phyloP scores from a whole-genome alignment of 2,888 invertebrate genomes.

The Acanthosepion lycidas region DNA sequence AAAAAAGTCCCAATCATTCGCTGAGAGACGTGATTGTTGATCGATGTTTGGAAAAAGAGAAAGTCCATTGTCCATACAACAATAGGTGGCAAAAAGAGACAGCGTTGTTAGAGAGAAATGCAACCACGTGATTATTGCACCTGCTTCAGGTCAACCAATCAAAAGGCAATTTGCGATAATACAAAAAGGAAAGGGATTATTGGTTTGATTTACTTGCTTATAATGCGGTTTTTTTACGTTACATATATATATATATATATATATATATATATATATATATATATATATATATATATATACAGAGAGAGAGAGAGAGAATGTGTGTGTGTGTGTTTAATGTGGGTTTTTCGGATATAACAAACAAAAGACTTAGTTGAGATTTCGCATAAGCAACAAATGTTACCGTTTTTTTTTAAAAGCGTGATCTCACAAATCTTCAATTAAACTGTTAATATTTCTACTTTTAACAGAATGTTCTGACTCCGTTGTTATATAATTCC shows the following conservation, averaged over 20 bases:
- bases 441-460: not conserved
- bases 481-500: not conserved
- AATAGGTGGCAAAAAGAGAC: not conserved
- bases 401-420: not conserved
- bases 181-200: not conserved
- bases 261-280: too few species aligned
- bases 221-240: not conserved
- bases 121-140: not conserved
- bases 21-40: not conserved
- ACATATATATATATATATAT: too few species aligned
- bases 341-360: not conserved
- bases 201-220: not conserved
- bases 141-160: constrained; percentile 1
- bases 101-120: not conserved
- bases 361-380: not conserved
- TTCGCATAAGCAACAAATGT: not conserved
- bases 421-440: not conserved
- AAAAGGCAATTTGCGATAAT: not conserved
- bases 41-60: not conserved
- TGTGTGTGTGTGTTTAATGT: not conserved
- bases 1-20: too few species aligned
- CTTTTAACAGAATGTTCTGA: not conserved
- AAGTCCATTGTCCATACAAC: not conserved
- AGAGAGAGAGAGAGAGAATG: too few species aligned
- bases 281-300: too few species aligned